phyloP scores from a whole-genome alignment of 2,888 invertebrate species.

The Meteorus colon region DNA sequence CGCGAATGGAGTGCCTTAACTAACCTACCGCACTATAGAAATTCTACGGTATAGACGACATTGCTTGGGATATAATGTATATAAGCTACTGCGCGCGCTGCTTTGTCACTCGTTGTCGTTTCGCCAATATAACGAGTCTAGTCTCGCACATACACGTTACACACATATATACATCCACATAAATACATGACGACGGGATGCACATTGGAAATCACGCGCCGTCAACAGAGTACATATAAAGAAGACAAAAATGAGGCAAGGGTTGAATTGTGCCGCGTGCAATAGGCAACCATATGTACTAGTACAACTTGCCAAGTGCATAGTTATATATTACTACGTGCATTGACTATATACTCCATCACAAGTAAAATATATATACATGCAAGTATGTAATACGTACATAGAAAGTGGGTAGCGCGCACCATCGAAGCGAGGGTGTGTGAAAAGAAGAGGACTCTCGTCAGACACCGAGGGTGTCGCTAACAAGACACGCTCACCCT shows the following conservation, averaged over 20 bases:
- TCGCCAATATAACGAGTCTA: conserved; percentile 58
- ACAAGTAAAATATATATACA: conserved; percentile 21
- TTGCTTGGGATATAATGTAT: conserved; percentile 45
- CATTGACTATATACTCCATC: conserved; percentile 23
- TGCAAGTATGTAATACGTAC: background rate
- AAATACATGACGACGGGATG: conserved; percentile 36
- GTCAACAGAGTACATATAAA: conserved; percentile 37
- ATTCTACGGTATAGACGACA: conserved; percentile 40
- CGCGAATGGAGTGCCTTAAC: conserved; percentile 60
- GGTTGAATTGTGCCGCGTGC: conserved; percentile 31
- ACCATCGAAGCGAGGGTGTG: conserved; percentile 43
- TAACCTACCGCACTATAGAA: conserved; percentile 63
- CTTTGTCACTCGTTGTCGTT: conserved; percentile 55
- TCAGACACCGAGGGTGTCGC: conserved; percentile 72
- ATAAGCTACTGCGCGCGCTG: conserved; percentile 33
- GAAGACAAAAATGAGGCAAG: conserved; percentile 39
- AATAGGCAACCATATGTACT: conserved; percentile 19
- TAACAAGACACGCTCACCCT: conserved; percentile 71
- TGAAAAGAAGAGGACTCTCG: conserved; percentile 65
- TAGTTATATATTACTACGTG: conserved; percentile 36
- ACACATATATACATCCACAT: conserved; percentile 10
- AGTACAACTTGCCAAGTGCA: conserved; percentile 28
- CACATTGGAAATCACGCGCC: conserved; percentile 54
- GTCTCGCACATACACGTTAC: conserved; percentile 41
- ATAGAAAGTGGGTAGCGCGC: conserved; percentile 28